Evolutionary conservation across 1,140 invertebrate genomes (phyloP), one percentile per base, ranked within the genome.

Genomic region (Achroia grisella): DNA sequence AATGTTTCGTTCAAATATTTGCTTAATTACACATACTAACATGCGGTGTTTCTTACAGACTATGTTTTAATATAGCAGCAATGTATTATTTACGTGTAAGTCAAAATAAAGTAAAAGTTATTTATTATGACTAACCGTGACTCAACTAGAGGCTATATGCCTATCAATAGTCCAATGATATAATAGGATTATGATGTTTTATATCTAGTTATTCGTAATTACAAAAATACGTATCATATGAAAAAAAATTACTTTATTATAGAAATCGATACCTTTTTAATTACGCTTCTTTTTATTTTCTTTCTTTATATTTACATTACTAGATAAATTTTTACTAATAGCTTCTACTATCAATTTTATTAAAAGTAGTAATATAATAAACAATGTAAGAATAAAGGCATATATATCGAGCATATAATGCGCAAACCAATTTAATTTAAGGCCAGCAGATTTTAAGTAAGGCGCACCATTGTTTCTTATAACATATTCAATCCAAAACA

Each of bases 401-500:
- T 71, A 71, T 35, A 92, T 89, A 78, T 92, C 91, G 6, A 92
- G 45, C 49, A 91, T 69, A 29, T 86, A 84, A 63, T 89, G 90
- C 39, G 89, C 82, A 56, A 88, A 86, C 83, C 89, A 90, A 17
- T 75, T 80, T 41, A 92, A 70, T 6, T 89, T 66, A 2, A 86
- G 49, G 0, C 88, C 89, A 5, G 88, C 86, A 28, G 89, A 89
- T 44, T 87, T 86, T 61, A 92, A 83, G 56, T 89, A 89, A 0
- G 75, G 62, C 0, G 90, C 90, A n/a, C 81, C 81, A 34, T 76
- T 81, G 52, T 85, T 59, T 33, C 72, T 68, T 4, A 85, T 76
- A 3, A 91, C 89, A 57, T 91, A 91, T 59, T 91, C 90, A 15
- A 89, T 87, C 90, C 90, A 91, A 62, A 76, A 91, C 41, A 90